These are phyloP conservation scores for Holacanthus passer DNA, from an alignment of 2,113 vertebrate species.

Conservation along the genomic window DNA sequence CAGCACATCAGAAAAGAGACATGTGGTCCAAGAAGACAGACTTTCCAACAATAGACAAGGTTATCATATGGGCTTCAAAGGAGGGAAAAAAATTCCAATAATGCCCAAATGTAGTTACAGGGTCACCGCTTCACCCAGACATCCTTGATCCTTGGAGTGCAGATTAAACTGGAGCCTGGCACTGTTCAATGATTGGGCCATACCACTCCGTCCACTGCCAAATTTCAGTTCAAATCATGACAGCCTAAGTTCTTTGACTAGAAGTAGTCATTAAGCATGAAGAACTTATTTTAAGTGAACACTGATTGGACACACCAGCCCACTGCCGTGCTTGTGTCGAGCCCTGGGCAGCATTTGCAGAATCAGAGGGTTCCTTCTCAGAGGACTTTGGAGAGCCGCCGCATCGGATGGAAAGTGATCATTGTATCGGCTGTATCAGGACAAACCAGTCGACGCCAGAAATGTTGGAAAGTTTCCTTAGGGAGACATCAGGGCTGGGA, in stretches of 20 bases:
- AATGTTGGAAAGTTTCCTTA: not conserved
- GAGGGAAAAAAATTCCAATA: not conserved
- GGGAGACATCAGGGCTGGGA: not conserved
- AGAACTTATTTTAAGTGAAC: not conserved
- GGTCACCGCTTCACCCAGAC: not conserved
- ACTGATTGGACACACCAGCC: not conserved
- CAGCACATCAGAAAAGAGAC: not conserved
- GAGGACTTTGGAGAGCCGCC: not conserved
- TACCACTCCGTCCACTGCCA: not conserved
- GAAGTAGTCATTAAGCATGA: not conserved
- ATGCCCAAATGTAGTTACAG: not conserved
- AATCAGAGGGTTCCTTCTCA: not conserved
- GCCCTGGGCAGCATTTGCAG: not conserved
- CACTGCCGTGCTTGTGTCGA: not conserved
- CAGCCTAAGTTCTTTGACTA: not conserved
- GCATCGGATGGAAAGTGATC: not conserved
- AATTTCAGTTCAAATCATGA: not conserved
- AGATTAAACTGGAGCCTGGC: not conserved
- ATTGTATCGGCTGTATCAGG: not conserved
- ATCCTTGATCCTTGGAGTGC: not conserved
- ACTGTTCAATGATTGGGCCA: not conserved
- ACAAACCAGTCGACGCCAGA: not conserved
- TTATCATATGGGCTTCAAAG: slow-evolving; percentile 7
- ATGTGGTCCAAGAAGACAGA: not conserved
- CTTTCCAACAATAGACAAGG: not conserved